Conservation (phyloP, 2,888 invertebrate genomes). For the Lithophane ornitopus region DNA sequence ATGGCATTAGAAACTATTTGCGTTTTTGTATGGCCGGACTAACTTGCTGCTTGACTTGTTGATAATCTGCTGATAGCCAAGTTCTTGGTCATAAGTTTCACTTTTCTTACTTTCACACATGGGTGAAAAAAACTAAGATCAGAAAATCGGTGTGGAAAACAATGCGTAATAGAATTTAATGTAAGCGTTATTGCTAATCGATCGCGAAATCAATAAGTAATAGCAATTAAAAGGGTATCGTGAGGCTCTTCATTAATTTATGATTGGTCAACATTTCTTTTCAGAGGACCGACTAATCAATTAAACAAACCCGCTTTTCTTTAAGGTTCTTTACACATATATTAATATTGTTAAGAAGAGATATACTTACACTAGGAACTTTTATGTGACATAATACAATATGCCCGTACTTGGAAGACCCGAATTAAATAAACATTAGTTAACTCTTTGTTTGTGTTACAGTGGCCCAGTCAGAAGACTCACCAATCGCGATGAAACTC, state of each 20-base stretch:
- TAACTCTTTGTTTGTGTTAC: constrained; percentile 75
- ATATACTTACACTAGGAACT: background rate
- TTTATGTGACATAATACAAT: background rate
- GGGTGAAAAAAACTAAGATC: background rate
- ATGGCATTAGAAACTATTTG: constrained; percentile 1
- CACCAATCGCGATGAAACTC: constrained; percentile 93
- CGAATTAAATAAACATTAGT: background rate
- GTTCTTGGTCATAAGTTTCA: background rate
- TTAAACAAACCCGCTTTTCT: background rate
- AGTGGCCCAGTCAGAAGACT: constrained; percentile 93
- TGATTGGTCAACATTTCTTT: background rate
- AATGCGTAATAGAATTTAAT: constrained; percentile 17
- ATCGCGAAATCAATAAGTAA: constrained; percentile 24
- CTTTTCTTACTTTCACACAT: constrained; percentile 1
- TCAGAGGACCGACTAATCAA: background rate
- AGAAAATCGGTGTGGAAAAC: constrained; percentile 2
- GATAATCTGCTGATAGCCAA: background rate
- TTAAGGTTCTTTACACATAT: background rate
- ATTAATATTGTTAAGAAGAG: background rate
- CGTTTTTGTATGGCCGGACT: background rate
- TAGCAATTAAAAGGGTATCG: constrained; percentile 7
- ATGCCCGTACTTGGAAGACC: background rate
- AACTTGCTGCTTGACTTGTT: background rate
- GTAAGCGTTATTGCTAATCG: constrained; percentile 1
- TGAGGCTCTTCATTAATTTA: constrained; percentile 11